Percentiles rank a stretch among this genome's conserved stretches.
Conservation (phyloP, 2,888 invertebrate species). For the Acronicta psi region DNA sequence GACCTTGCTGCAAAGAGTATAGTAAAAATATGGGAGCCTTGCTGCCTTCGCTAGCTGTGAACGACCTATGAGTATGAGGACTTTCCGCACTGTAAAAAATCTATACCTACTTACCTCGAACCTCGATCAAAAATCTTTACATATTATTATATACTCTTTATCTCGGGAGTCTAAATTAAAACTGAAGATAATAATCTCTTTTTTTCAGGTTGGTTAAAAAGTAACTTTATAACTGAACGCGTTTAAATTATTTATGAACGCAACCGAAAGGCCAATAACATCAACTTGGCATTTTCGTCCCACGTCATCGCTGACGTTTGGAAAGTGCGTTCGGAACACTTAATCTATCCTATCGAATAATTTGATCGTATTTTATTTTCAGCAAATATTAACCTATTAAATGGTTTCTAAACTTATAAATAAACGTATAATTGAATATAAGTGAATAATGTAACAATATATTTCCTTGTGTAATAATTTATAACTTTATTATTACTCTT, state of each 20-base stretch:
- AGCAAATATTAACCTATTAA: not conserved
- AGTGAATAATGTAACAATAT: rapidly evolving
- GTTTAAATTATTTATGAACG: conserved; percentile 59
- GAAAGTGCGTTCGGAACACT: conserved; percentile 62
- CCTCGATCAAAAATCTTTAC: too few relatives aligned
- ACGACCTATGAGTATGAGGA: too few relatives aligned
- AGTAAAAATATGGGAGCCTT: too few relatives aligned
- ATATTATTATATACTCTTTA: too few relatives aligned
- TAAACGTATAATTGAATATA: rapidly evolving
- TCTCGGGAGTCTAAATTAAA: too few relatives aligned
- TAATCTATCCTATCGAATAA: not conserved
- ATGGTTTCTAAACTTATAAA: not conserved
- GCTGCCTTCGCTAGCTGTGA: too few relatives aligned
- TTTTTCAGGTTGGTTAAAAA: not conserved
- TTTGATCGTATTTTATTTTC: not conserved
- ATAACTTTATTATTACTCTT: not conserved
- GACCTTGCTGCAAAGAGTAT: too few relatives aligned
- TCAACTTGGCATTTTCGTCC: conserved; percentile 55
- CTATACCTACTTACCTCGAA: too few relatives aligned
- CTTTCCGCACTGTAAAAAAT: too few relatives aligned
- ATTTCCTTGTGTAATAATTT: not conserved
- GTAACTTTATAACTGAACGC: not conserved
- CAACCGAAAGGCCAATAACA: conserved; percentile 56
- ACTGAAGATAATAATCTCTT: too few relatives aligned
- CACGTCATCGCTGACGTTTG: conserved; percentile 82